Conservation (phyloP, 2,888 invertebrate genomes). For the Caenorhabditis doughertyi region DNA sequence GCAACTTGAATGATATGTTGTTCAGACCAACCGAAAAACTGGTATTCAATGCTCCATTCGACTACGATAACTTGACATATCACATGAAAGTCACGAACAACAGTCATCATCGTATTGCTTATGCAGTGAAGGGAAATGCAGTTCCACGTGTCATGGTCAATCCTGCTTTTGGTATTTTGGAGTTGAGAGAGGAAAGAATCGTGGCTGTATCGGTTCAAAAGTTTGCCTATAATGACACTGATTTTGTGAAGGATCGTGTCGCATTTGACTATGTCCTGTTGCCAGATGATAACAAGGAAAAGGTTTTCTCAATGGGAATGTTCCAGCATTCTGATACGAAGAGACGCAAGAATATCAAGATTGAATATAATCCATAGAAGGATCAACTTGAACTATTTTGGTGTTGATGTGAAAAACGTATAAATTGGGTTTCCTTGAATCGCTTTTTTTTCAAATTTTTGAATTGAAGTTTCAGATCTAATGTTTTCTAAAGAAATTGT, state of each 20-base stretch:
- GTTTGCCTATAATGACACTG: slow-evolving; percentile 48
- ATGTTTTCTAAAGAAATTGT: too few relatives aligned
- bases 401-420: background rate
- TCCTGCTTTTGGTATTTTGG: slow-evolving; percentile 61
- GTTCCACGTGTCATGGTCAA: slow-evolving; percentile 63
- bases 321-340: slow-evolving; percentile 56
- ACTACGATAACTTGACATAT: slow-evolving; percentile 64
- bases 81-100: slow-evolving; percentile 64
- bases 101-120: slow-evolving; percentile 62
- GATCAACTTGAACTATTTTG: background rate
- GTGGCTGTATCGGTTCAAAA: slow-evolving; percentile 61
- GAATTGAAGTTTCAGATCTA: too few relatives aligned
- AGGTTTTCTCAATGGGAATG: slow-evolving; percentile 47
- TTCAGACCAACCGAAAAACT: slow-evolving; percentile 53
- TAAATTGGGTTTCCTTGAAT: background rate
- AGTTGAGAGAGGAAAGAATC: slow-evolving; percentile 21
- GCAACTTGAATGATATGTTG: slow-evolving; percentile 57
- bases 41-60: slow-evolving; percentile 65
- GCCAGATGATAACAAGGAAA: slow-evolving; percentile 43
- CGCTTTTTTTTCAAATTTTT: background rate
- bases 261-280: slow-evolving; percentile 65
- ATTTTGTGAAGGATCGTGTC: slow-evolving; percentile 58
- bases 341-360: slow-evolving; percentile 58
- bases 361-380: slow-evolving; percentile 57
- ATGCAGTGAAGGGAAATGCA: slow-evolving; percentile 63